phyloP scores from a whole-genome alignment of 2,797 vertebrate genomes.

The Xenops minutus region DNA sequence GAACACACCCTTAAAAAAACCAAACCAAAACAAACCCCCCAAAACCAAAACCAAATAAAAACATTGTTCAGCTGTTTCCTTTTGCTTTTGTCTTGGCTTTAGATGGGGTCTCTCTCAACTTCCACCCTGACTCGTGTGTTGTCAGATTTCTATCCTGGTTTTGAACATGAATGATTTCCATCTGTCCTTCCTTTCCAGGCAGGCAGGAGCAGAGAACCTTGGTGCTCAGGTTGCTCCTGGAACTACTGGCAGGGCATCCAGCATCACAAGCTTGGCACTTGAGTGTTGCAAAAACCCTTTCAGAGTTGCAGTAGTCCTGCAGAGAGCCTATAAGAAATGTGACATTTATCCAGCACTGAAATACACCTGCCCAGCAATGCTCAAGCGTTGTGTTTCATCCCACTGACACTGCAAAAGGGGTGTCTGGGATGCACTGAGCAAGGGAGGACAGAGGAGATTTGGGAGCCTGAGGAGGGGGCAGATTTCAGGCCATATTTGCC shows the following conservation, averaged over 20 bases:
- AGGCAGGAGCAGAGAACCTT: background rate
- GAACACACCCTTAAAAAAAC: background rate
- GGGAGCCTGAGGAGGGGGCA: background rate
- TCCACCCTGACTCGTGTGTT: background rate
- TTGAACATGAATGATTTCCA: background rate
- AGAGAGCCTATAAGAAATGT: background rate
- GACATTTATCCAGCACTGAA: background rate
- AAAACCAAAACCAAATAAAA: background rate
- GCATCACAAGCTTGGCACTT: background rate
- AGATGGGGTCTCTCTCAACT: background rate
- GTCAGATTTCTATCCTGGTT: background rate
- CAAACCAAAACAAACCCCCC: background rate
- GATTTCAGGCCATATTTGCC: background rate
- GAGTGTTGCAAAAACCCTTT: background rate
- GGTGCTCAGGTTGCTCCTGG: background rate
- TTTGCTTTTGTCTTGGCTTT: background rate
- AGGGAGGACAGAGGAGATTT: background rate
- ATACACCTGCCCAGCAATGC: background rate
- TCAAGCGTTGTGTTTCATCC: background rate
- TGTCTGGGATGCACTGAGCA: background rate
- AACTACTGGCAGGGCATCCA: background rate
- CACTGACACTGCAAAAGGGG: fast-evolving
- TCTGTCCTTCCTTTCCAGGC: background rate
- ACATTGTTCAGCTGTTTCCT: background rate
- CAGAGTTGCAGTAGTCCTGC: background rate